A percentile compares a stretch with the other conserved stretches of the same genome.
These are phyloP conservation scores for Nymphalis c-album DNA, from an alignment of 2,888 invertebrate genomes.

Conservation along the genomic window DNA sequence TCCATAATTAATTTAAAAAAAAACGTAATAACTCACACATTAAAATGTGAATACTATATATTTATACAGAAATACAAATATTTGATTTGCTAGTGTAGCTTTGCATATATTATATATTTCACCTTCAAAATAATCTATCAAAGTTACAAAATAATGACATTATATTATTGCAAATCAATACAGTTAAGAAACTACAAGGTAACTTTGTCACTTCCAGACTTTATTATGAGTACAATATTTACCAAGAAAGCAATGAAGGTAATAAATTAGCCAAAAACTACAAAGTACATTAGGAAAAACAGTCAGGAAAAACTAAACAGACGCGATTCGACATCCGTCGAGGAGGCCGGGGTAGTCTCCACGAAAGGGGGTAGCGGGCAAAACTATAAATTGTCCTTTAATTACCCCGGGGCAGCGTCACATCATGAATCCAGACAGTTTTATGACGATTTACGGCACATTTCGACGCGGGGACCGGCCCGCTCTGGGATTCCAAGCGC, in stretches of 20 bases:
- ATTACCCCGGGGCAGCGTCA: slow-evolving; percentile 84
- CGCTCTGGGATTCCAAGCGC: slow-evolving; percentile 68
- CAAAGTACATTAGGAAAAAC: slow-evolving; percentile 41
- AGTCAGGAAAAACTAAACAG: slow-evolving; percentile 51
- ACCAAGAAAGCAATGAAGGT: neutral
- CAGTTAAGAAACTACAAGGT: neutral
- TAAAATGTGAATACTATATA: no score
- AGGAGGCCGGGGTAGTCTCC: slow-evolving; percentile 53
- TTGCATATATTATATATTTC: no score
- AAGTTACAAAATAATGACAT: no score
- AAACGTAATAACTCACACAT: no score
- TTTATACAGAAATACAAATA: no score
- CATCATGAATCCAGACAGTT: slow-evolving; percentile 88
- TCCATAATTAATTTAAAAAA: no score
- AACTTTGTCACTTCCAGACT: neutral
- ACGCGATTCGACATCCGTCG: slow-evolving; percentile 57
- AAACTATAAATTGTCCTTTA: slow-evolving; percentile 83
- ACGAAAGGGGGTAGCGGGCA: slow-evolving; percentile 61
- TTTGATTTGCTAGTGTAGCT: no score
- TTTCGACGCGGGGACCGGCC: slow-evolving; percentile 71
- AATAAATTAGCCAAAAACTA: slow-evolving; percentile 31
- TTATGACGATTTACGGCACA: slow-evolving; percentile 84
- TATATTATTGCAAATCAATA: neutral
- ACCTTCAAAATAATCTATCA: no score
- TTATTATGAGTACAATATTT: neutral